Evolutionary conservation across 1,140 invertebrate genomes (phyloP).

Genomic region (Atta texana): DNA sequence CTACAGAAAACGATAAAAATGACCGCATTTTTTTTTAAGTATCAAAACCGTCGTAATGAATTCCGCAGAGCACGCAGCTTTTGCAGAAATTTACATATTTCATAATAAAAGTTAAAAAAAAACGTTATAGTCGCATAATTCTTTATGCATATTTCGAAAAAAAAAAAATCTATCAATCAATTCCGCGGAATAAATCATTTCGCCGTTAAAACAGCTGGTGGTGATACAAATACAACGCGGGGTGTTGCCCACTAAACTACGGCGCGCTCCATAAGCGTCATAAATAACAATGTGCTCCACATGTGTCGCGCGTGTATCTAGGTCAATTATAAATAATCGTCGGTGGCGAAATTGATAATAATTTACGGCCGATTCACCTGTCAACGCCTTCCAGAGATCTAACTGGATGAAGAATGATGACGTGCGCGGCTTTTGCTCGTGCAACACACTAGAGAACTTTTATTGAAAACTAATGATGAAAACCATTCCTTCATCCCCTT

Average conservation of each 20-base stretch:
- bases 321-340: conserved; percentile 64
- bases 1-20: neutral
- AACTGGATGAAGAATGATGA: conserved; percentile 61
- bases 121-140: neutral
- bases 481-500: neutral
- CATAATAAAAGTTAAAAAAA: neutral
- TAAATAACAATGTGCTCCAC: conserved; percentile 57
- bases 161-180: conserved; percentile 7
- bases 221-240: neutral
- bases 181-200: conserved; percentile 13
- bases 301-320: conserved; percentile 49
- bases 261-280: conserved; percentile 33
- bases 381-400: conserved; percentile 52
- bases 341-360: conserved; percentile 57
- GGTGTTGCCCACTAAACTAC: conserved; percentile 18
- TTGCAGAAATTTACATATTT: neutral
- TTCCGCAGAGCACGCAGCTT: neutral
- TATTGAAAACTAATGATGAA: conserved; percentile 42
- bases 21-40: neutral
- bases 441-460: conserved; percentile 45
- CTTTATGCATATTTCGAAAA: neutral
- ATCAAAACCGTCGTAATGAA: neutral
- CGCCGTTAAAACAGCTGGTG: conserved; percentile 29
- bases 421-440: conserved; percentile 16
- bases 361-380: conserved; percentile 59